Percentiles rank a stretch among this genome's conserved stretches.
Evolutionary conservation across 1,140 invertebrate genomes (phyloP).

Genomic region (Gonioctena quinquepunctata): DNA sequence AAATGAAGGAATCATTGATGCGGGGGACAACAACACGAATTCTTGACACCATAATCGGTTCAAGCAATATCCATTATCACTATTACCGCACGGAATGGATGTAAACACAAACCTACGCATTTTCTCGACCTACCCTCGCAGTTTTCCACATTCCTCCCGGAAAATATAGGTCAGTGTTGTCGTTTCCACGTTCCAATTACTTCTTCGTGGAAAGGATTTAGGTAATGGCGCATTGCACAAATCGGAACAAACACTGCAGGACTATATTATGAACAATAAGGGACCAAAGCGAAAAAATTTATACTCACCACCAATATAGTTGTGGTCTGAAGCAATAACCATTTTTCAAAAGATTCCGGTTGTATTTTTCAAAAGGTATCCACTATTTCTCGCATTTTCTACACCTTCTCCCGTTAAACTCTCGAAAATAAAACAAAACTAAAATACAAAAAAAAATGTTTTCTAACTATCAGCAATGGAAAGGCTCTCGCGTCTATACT

Average conservation of each 20-base stretch:
- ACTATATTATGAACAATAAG: no score
- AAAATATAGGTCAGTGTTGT: not conserved
- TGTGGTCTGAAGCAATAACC: not conserved
- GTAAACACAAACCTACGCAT: not conserved
- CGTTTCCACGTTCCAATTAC: not conserved
- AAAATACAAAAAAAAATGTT: not conserved
- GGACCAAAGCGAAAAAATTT: no score
- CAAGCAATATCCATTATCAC: no score
- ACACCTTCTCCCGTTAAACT: not conserved
- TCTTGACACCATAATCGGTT: no score
- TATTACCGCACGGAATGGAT: no score
- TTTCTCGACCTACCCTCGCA: not conserved
- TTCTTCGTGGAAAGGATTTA: no score
- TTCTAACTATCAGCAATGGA: not conserved
- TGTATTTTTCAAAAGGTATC: not conserved
- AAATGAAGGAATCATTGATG: no score
- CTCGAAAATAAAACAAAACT: conserved; percentile 17
- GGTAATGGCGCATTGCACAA: not conserved
- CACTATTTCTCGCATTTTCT: not conserved
- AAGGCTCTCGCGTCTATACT: conserved; percentile 4
- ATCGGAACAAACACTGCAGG: not conserved
- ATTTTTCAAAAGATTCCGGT: no score
- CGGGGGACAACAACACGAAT: no score
- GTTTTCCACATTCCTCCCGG: not conserved
- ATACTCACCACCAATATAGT: not conserved